Percentiles rank a stretch among this genome's conserved stretches.
These are phyloP conservation scores for Lissonota sp. DNA, from an alignment of 2,888 invertebrate species.

Conservation along the genomic window DNA sequence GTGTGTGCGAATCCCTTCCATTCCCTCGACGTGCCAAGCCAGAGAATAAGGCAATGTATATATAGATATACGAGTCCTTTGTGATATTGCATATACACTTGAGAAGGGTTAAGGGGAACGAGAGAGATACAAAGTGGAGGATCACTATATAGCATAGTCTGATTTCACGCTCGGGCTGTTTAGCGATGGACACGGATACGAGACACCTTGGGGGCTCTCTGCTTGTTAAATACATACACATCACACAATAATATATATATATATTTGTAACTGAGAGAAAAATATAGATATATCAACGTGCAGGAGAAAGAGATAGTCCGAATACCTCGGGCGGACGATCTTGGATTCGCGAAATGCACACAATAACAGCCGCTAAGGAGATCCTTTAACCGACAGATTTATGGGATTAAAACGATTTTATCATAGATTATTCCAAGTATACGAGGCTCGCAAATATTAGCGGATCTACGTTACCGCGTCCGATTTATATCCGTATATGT, in stretches of 20 bases:
- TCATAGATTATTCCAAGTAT: not conserved
- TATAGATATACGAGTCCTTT: slow-evolving; percentile 25
- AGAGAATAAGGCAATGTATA: slow-evolving; percentile 40
- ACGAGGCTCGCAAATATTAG: not conserved
- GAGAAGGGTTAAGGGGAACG: slow-evolving; percentile 34
- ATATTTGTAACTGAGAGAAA: slow-evolving; percentile 38
- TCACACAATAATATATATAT: slow-evolving; percentile 8
- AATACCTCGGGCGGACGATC: slow-evolving; percentile 44
- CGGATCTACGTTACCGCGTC: slow-evolving; percentile 5
- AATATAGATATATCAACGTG: slow-evolving; percentile 12
- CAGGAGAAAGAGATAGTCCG: slow-evolving; percentile 34
- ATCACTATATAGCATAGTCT: slow-evolving; percentile 74
- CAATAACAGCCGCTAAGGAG: slow-evolving; percentile 18
- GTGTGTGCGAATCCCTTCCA: slow-evolving; percentile 8
- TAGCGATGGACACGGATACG: slow-evolving; percentile 81
- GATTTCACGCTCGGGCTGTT: slow-evolving; percentile 82
- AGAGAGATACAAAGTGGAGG: slow-evolving; percentile 53
- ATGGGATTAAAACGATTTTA: slow-evolving; percentile 32
- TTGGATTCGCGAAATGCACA: slow-evolving; percentile 56
- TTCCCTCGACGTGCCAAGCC: slow-evolving; percentile 16
- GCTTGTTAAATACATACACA: slow-evolving; percentile 35
- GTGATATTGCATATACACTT: slow-evolving; percentile 29
- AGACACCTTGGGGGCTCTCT: slow-evolving; percentile 75
- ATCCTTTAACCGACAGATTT: slow-evolving; percentile 42
- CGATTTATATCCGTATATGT: not conserved